Conservation (phyloP, 2,113 vertebrate species). For the Indri indri region DNA sequence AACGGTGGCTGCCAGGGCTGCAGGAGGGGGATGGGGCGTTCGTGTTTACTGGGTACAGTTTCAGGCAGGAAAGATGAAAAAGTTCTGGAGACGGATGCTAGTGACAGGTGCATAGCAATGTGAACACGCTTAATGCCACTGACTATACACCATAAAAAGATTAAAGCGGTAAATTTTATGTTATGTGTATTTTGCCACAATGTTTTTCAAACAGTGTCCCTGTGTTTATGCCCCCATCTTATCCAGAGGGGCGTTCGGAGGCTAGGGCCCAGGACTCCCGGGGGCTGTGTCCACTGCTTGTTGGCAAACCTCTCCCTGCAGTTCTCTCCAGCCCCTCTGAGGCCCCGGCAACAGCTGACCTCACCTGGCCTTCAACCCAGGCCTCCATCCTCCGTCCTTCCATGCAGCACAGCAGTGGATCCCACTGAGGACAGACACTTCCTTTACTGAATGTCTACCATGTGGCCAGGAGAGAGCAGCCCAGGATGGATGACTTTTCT, state of each 20-base stretch:
- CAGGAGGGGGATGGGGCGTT: fast-evolving
- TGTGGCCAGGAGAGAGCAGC: not conserved
- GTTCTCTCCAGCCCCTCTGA: not conserved
- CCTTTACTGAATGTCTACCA: not conserved
- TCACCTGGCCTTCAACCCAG: fast-evolving
- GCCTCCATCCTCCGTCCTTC: not conserved
- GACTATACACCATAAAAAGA: not conserved
- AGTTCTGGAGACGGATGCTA: not conserved
- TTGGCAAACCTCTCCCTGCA: not conserved
- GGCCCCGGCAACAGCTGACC: not conserved
- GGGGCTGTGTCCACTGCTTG: not conserved
- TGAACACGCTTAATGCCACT: not conserved
- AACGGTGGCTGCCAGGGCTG: not conserved
- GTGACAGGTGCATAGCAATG: not conserved
- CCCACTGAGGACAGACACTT: not conserved
- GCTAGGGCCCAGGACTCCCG: not conserved
- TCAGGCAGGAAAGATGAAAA: not conserved
- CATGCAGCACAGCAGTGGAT: too few species aligned
- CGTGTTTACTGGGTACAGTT: not conserved
- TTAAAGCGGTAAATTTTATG: not conserved
- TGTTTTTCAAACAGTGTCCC: not conserved
- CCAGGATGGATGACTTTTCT: not conserved
- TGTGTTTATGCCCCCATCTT: not conserved
- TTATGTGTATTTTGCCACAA: not conserved
- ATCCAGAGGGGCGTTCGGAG: not conserved